Percentiles rank a stretch among this genome's conserved stretches.
phyloP scores from a whole-genome alignment of 2,797 vertebrate species.

The Pelodytes ibericus region DNA sequence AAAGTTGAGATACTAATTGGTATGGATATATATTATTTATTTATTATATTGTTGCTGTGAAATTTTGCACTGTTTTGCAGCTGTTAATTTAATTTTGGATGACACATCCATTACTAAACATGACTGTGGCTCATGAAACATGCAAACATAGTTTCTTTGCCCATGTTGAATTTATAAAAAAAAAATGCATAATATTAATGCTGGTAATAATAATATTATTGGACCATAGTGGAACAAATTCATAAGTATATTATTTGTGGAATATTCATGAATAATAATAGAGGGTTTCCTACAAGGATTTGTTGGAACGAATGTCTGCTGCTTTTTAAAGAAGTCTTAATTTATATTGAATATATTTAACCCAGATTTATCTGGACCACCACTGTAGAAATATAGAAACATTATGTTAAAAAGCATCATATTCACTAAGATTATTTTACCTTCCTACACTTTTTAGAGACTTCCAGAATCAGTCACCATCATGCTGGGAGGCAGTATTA shows the following conservation, averaged over 20 bases:
- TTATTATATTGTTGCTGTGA: too few species aligned
- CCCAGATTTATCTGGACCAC: slow-evolving; percentile 9
- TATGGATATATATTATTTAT: too few species aligned
- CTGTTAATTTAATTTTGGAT: slow-evolving; percentile 42
- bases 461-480: not conserved
- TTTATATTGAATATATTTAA: not conserved
- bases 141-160: slow-evolving; percentile 35
- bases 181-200: slow-evolving; percentile 13
- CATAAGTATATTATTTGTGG: slow-evolving; percentile 22
- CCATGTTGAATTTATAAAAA: slow-evolving; percentile 13
- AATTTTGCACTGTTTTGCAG: slow-evolving; percentile 24
- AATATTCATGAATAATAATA: slow-evolving; percentile 11
- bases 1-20: too few species aligned
- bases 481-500: not conserved
- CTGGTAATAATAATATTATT: slow-evolving; percentile 26
- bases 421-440: not conserved
- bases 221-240: slow-evolving; percentile 12
- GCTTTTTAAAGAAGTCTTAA: slow-evolving; percentile 2
- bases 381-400: slow-evolving; percentile 9
- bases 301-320: not conserved
- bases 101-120: slow-evolving; percentile 24
- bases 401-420: not conserved
- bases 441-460: not conserved
- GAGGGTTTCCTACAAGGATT: not conserved
- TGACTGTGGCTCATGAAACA: slow-evolving; percentile 6